These are phyloP conservation scores for Noturus placidus DNA, from an alignment of 2,113 vertebrate species.

Conservation along the genomic window DNA sequence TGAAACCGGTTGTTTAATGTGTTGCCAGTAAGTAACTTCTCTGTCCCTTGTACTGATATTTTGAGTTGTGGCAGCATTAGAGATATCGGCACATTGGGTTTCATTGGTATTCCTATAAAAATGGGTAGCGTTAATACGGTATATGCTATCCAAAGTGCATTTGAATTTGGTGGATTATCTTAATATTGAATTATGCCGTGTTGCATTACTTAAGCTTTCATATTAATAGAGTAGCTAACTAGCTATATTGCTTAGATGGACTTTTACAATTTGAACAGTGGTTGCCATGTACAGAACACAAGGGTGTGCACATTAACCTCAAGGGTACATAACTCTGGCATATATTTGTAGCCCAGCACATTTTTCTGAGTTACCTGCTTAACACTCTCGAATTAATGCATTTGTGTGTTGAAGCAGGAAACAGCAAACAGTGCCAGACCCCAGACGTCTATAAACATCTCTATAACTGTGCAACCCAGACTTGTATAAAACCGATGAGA, in stretches of 20 bases:
- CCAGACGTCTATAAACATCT: conserved; percentile 1
- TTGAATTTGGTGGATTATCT: background rate
- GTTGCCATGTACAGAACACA: background rate
- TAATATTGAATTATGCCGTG: background rate
- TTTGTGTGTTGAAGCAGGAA: conserved; percentile 4
- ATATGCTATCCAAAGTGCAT: background rate
- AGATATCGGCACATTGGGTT: background rate
- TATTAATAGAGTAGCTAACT: background rate
- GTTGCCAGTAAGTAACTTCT: background rate
- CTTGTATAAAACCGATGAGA: background rate
- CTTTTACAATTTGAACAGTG: background rate
- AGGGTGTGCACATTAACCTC: background rate
- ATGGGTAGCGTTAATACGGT: background rate
- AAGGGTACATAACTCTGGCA: background rate
- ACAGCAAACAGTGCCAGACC: background rate
- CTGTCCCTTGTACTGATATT: background rate
- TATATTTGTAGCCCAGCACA: background rate
- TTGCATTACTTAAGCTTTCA: background rate
- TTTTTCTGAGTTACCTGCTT: background rate
- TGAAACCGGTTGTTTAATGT: background rate
- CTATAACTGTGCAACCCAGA: background rate
- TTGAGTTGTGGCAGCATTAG: background rate
- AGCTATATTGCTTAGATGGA: background rate
- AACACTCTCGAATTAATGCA: background rate
- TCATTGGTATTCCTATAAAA: background rate